A percentile compares a stretch with the other conserved stretches of the same genome.
Conservation (phyloP, 2,888 invertebrate species). For the Meandrusa payeni region DNA sequence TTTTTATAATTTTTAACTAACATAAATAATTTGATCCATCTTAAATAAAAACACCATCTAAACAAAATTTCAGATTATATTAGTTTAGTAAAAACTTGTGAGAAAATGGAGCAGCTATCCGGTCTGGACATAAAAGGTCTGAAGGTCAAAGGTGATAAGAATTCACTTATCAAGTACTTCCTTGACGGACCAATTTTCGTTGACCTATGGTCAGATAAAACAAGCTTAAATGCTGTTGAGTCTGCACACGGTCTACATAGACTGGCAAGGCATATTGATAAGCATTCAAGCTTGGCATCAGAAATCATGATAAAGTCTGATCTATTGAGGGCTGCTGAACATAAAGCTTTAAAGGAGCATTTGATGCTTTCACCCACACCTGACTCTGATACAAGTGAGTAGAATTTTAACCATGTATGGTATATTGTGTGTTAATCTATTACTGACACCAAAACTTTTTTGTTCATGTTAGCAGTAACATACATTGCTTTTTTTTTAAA, state of each 20-base stretch:
- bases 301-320: slow-evolving; percentile 36
- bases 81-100: slow-evolving; percentile 45
- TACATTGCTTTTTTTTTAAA: no score
- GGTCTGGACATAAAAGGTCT: slow-evolving; percentile 55
- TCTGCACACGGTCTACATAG: slow-evolving; percentile 50
- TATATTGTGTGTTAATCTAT: no score
- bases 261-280: slow-evolving; percentile 49
- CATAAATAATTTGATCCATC: no score
- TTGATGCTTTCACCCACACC: slow-evolving; percentile 34
- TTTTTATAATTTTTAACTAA: neutral
- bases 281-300: slow-evolving; percentile 39
- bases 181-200: slow-evolving; percentile 52
- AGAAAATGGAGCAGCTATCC: slow-evolving; percentile 56
- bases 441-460: no score
- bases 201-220: slow-evolving; percentile 45
- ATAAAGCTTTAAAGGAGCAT: slow-evolving; percentile 42
- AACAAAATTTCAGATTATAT: slow-evolving; percentile 44
- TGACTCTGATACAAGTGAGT: slow-evolving; percentile 4
- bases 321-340: slow-evolving; percentile 32
- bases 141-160: slow-evolving; percentile 51
- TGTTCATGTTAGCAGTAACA: no score
- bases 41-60: no score
- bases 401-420: neutral
- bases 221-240: slow-evolving; percentile 49
- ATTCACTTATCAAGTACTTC: slow-evolving; percentile 54